Evolutionary conservation across 2,888 invertebrate genomes (phyloP).

Genomic region (Drosophila conformis): DNA sequence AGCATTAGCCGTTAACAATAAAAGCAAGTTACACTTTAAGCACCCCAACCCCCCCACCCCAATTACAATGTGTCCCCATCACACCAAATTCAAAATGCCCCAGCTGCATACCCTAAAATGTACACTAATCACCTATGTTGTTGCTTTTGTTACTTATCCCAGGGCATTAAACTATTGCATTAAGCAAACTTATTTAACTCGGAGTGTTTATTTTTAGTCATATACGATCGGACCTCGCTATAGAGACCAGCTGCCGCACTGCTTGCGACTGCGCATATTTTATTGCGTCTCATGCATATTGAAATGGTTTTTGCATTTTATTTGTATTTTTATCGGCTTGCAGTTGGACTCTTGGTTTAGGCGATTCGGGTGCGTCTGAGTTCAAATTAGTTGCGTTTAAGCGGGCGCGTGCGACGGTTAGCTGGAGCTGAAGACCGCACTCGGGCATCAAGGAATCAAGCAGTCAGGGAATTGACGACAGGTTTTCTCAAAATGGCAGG

Average conservation of each 20-base stretch:
- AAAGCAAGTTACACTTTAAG: slow-evolving; percentile 49
- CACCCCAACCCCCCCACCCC: neutral
- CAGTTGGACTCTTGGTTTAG: slow-evolving; percentile 12
- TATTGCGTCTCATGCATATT: slow-evolving; percentile 48
- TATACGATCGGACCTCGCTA: slow-evolving; percentile 35
- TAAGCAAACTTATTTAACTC: neutral
- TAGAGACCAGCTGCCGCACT: neutral
- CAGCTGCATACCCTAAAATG: neutral
- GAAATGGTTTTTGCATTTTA: slow-evolving; percentile 6
- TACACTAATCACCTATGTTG: slow-evolving; percentile 19
- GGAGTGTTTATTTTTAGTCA: neutral
- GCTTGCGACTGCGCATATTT: neutral
- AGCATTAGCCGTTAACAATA: slow-evolving; percentile 41
- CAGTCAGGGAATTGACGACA: neutral
- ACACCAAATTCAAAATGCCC: neutral
- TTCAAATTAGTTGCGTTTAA: slow-evolving; percentile 43
- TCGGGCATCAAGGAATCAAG: neutral
- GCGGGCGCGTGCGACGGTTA: slow-evolving; percentile 33
- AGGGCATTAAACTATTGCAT: slow-evolving; percentile 57
- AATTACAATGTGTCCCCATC: neutral
- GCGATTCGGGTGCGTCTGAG: neutral
- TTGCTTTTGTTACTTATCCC: slow-evolving; percentile 54
- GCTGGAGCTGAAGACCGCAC: neutral
- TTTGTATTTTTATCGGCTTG: neutral
- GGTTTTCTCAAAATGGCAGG: slow-evolving; percentile 9